Percentiles rank a stretch among this genome's conserved stretches.
These are phyloP conservation scores for Aeoliscus strigatus DNA, from an alignment of 2,797 vertebrate genomes.

Conservation along the genomic window DNA sequence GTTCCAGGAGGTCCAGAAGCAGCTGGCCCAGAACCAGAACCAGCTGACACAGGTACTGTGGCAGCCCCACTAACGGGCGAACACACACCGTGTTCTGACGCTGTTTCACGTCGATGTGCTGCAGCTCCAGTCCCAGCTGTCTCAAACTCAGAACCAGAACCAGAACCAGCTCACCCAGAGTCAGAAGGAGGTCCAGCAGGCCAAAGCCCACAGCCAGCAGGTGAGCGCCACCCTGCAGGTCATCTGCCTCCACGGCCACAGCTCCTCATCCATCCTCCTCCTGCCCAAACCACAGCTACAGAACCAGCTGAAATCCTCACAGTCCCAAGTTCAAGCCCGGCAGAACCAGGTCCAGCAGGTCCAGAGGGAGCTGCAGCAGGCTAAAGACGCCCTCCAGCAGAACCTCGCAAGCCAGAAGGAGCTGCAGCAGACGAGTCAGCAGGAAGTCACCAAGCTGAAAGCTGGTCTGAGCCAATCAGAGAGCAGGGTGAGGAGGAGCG, in stretches of 20 bases:
- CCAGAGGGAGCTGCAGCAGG: slow-evolving; percentile 64
- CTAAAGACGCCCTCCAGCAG: slow-evolving; percentile 53
- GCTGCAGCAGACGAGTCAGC: slow-evolving; percentile 58
- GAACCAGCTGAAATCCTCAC: slow-evolving; percentile 58
- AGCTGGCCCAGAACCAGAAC: slow-evolving; percentile 48
- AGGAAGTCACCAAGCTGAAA: slow-evolving; percentile 82
- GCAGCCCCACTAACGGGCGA: background rate
- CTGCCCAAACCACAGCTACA: slow-evolving; percentile 38
- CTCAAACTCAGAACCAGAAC: slow-evolving; percentile 61
- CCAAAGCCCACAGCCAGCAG: slow-evolving; percentile 57
- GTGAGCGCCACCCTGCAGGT: slow-evolving; percentile 19
- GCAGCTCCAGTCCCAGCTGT: slow-evolving; percentile 59
- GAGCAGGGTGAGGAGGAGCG: slow-evolving; percentile 72
- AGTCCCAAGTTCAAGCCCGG: slow-evolving; percentile 50
- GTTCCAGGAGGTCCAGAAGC: slow-evolving; percentile 59
- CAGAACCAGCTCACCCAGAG: slow-evolving; percentile 59
- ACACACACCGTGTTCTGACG: background rate
- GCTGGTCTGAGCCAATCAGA: slow-evolving; percentile 79
- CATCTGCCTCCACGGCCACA: background rate
- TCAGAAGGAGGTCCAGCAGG: slow-evolving; percentile 65
- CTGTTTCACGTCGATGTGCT: background rate
- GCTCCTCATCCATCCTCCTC: background rate
- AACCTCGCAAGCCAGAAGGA: slow-evolving; percentile 57
- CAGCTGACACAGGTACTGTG: slow-evolving; percentile 50
- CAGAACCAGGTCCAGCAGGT: slow-evolving; percentile 61